phyloP scores from a whole-genome alignment of 2,113 vertebrate species.

The Labrus mixtus region DNA sequence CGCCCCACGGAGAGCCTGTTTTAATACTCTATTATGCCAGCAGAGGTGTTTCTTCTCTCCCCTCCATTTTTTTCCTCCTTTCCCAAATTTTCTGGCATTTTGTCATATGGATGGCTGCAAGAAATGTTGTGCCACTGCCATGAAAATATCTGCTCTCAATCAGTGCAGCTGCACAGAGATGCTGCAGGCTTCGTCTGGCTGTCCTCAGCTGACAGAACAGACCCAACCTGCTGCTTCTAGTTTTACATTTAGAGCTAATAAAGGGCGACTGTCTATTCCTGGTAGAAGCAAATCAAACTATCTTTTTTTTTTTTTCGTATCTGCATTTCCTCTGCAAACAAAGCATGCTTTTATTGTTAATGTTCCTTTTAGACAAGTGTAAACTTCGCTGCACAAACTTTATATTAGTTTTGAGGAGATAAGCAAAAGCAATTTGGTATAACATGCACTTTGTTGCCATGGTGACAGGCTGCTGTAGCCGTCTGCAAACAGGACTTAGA shows the following conservation, averaged over 20 bases:
- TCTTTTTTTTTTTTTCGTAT: neutral
- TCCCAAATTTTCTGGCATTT: neutral
- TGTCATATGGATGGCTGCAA: neutral
- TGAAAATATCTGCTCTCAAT: constrained; percentile 1
- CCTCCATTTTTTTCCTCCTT: neutral
- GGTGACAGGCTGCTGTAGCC: neutral
- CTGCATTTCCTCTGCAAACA: neutral
- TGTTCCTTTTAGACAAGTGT: neutral
- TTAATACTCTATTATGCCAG: neutral
- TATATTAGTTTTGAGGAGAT: neutral
- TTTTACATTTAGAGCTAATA: neutral
- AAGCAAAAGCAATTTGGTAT: constrained; percentile 4
- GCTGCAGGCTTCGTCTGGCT: neutral
- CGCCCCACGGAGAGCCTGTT: neutral
- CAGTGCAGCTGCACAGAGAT: neutral
- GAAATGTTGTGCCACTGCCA: neutral
- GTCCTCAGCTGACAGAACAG: neutral
- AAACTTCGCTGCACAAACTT: neutral
- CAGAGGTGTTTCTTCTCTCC: neutral
- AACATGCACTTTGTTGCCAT: constrained; percentile 17
- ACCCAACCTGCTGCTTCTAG: neutral
- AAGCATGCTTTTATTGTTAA: neutral
- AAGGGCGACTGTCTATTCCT: neutral
- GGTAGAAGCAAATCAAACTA: neutral
- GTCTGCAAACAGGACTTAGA: neutral